Conservation (phyloP, 2,888 invertebrate genomes). For the Rhamnusium bicolor region DNA sequence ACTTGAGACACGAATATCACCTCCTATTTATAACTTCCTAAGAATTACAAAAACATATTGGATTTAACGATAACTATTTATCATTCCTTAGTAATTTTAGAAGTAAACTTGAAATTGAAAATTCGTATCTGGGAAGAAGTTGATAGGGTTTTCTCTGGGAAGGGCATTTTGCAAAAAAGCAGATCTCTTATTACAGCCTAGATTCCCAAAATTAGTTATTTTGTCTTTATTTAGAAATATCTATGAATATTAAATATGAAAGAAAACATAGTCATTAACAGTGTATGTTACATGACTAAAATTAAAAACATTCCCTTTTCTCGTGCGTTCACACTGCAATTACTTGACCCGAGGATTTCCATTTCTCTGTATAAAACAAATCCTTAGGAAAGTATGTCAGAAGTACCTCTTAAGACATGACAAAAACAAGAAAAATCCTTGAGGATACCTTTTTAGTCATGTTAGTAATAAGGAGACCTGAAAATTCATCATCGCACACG, state of each 20-base stretch:
- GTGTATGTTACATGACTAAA: background rate
- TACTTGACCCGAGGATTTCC: background rate
- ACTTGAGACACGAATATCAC: background rate
- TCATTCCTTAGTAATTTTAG: no score
- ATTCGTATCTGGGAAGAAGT: no score
- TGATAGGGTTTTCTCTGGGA: no score
- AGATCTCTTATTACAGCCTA: no score
- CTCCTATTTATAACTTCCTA: background rate
- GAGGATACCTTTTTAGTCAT: slow-evolving; percentile 44
- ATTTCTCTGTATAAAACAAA: background rate
- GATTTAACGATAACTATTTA: no score
- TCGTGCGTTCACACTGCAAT: background rate
- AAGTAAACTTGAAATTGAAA: no score
- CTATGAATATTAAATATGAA: background rate
- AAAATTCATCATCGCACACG: slow-evolving; percentile 47
- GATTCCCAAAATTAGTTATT: no score
- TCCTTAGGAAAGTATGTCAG: slow-evolving; percentile 17
- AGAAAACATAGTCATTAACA: background rate
- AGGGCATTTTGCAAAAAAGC: no score
- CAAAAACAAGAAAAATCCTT: slow-evolving; percentile 46
- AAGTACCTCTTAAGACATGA: background rate
- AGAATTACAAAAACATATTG: background rate
- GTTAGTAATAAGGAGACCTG: slow-evolving; percentile 41
- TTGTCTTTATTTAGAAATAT: no score
- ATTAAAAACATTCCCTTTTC: background rate